Base-by-base conservation (phyloP, 2,797 vertebrate species). In the Sebastes minor region DNA sequence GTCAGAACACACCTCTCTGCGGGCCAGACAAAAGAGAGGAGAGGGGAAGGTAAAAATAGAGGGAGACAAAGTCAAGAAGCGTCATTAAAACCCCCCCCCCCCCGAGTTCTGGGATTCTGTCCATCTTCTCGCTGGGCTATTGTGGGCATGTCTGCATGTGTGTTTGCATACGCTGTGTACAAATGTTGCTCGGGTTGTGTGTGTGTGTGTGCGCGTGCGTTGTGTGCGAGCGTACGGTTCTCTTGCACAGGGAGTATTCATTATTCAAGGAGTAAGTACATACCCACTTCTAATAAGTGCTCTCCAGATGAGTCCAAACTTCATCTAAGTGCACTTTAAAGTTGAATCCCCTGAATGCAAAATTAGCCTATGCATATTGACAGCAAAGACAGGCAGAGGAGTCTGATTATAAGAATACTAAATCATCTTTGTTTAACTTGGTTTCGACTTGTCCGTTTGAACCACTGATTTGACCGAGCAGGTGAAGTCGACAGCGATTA, bases 271-370 rank as follows among this genome's bases (percentile, higher is more conserved):
- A 78, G 75, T 63, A 77, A 84, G 86, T 68, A 88, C 57, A 70
- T 59, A 49, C 53, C 74, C 61, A 86, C 86, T 93, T 84, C 79
- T 88, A 88, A 88, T 89, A 92, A 89, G 88, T 85, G 85, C 81
- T 84, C 86, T 85, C 56, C 78, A 81, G 82, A 90, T 78, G 71
- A 85, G 77, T 77, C 80, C 76, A 90, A 87, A 86, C 82, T 83
- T 80, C 67, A 78, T 84, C 27, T 82, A 77, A 91, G 87, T 86
- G 85, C 81, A 88, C 87, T 91, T 86, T 70, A 75, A 82, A 81
- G 84, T 79, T 49, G 9, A 79, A 76, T 80, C 46, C 62, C 33
- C 38, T 75, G 82, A 87, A 90, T 84, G 68, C 46, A 11, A 82
- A 85, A 87, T 82, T 27, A 81, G 56, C 52, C 30, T 11, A 0